Base-by-base conservation (phyloP, 2,113 vertebrate species). In the Microtus montanus region DNA sequence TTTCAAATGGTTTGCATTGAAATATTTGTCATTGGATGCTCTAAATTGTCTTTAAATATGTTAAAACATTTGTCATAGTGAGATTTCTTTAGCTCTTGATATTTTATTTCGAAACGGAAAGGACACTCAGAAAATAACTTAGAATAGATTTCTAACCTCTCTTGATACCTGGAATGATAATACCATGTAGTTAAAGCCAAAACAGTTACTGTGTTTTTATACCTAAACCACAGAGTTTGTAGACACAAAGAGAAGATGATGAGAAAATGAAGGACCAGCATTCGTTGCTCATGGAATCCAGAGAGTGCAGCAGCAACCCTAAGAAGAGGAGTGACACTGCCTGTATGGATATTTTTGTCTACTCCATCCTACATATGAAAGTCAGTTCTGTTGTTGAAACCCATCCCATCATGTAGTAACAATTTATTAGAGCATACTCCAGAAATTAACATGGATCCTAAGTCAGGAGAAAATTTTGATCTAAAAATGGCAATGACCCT, bases 161-260 rank as follows among this genome's bases (percentile, higher is more conserved):
- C 1, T 64, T 66, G 71, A 74, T 47, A 89, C 7, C 22, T 30
- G 35, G 7, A 61, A 74, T n/a, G 4, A 0, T 15, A 49, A 19
- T 3, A 0, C 2, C 2, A 11, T 6, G 58, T 0, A 10, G 22
- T 20, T 8, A 28, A 28, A 28, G 2, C 2, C 28, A 44, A 82
- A n/a, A 24, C 22, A 80, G 11, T 19, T 22, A 28, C 17, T 33
- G 10, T 0, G 0, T 20, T 14, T 2, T 54, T 8, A 6, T 0
- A 33, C 30, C 22, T 30, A 15, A 90, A 9, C 61, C 26, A 49
- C 4, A 11, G 15, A 20, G 8, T 66, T 19, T 54, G 35, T 35
- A 19, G 12, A 64, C 38, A 85, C 1, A 15, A 7, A 12, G 8
- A 22, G 1, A 30, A 11, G 30, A 2, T 17, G 0, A 5, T 1